These are phyloP conservation scores for Gadopsis bispinosus DNA, from an alignment of 2,797 vertebrate genomes.

Conservation along the genomic window DNA sequence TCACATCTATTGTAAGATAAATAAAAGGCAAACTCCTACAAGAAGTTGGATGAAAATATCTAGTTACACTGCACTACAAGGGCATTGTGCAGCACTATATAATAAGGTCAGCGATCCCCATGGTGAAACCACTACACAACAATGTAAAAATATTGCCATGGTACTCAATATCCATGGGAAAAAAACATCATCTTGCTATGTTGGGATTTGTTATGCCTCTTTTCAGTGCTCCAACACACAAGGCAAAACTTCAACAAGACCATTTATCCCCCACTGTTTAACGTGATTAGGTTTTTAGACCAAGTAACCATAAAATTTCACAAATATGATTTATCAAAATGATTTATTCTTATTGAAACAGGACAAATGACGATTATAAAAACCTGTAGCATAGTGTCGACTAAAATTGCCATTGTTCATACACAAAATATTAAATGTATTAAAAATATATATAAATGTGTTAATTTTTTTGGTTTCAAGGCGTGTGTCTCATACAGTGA, in stretches of 20 bases:
- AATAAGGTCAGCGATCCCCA: conserved; percentile 14
- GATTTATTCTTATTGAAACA: conserved; percentile 69
- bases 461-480: conserved; percentile 39
- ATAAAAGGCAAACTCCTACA: background rate
- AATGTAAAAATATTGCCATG: conserved; percentile 4
- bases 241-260: background rate
- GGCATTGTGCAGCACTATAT: conserved; percentile 4
- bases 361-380: conserved; percentile 58
- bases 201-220: background rate
- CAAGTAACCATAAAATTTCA: conserved; percentile 28
- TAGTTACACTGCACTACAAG: conserved; percentile 8
- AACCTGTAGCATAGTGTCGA: conserved; percentile 43
- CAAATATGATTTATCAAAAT: conserved; percentile 48
- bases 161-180: background rate
- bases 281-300: background rate
- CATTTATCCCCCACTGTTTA: background rate
- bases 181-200: background rate
- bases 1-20: background rate
- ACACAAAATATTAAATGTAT: conserved; percentile 58
- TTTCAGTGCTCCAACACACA: background rate
- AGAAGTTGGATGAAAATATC: conserved; percentile 5
- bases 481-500: conserved; percentile 36
- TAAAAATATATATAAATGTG: conserved; percentile 54
- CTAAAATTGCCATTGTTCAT: conserved; percentile 46
- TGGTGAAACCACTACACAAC: conserved; percentile 2